Evolutionary conservation across 2,888 invertebrate genomes (phyloP).

Genomic region (Catocala fraxini): DNA sequence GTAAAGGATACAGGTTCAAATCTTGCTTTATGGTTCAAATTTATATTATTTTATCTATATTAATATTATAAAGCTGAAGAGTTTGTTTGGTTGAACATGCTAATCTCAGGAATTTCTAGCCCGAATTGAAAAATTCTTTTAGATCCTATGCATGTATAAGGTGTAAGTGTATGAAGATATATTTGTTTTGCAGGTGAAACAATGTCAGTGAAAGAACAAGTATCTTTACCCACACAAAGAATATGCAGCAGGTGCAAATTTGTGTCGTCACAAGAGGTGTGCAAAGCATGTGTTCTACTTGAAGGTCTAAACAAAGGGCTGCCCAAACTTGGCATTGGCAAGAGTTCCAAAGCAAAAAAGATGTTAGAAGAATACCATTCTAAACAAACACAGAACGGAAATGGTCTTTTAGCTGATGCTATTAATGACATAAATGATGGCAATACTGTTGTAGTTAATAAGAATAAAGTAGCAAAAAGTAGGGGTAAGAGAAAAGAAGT

Average conservation of each 20-base stretch:
- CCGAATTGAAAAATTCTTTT: no score
- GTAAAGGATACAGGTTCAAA: no score
- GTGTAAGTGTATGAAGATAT: no score
- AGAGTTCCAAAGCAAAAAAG: constrained; percentile 93
- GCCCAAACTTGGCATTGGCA: constrained; percentile 96
- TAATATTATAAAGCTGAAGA: no score
- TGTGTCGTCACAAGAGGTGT: constrained; percentile 96
- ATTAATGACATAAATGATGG: constrained; percentile 65
- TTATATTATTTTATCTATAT: no score
- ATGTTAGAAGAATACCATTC: constrained; percentile 87
- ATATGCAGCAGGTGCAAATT: constrained; percentile 95
- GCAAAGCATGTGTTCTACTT: constrained; percentile 98
- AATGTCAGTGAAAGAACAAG: constrained; percentile 93
- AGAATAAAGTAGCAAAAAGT: constrained; percentile 46
- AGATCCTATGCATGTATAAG: no score
- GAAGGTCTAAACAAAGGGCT: constrained; percentile 98
- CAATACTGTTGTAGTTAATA: constrained; percentile 30
- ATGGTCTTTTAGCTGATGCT: constrained; percentile 46
- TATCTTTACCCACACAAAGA: constrained; percentile 93
- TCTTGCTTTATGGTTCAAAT: no score
- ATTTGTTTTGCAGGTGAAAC: constrained; percentile 91
- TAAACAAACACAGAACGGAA: constrained; percentile 54
- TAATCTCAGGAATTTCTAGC: no score
- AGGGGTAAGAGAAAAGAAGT: constrained; percentile 45
- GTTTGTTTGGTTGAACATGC: no score